Evolutionary conservation across 53 echinoderm and acorn worm genomes (phyloP).

Genomic region (Arbacia lixula): DNA sequence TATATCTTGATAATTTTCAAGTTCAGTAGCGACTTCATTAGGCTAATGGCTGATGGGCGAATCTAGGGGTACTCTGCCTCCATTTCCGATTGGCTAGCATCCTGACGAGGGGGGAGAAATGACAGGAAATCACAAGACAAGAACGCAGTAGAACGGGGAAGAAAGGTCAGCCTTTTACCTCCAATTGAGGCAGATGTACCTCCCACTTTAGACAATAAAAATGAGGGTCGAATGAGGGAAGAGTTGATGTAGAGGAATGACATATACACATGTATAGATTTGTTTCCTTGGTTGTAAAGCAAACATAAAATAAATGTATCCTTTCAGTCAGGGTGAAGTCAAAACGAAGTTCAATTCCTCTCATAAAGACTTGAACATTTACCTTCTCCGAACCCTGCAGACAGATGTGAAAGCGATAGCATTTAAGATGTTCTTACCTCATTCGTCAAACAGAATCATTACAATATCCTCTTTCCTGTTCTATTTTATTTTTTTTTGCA

Average conservation of each 20-base stretch:
- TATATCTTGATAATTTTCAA: constrained; percentile 39
- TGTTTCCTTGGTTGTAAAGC: too few species aligned
- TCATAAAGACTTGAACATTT: too few species aligned
- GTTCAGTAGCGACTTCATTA: constrained; percentile 42
- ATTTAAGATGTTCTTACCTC: too few species aligned
- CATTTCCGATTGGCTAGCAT: constrained; percentile 51
- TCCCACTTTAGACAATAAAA: constrained; percentile 8
- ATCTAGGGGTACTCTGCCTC: constrained; percentile 29
- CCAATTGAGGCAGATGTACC: constrained; percentile 40
- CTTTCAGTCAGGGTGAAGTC: too few species aligned
- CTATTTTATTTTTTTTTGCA: too few species aligned
- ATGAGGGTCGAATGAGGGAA: not conserved
- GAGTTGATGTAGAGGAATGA: not conserved
- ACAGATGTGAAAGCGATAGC: too few species aligned
- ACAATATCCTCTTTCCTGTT: too few species aligned
- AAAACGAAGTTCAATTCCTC: too few species aligned
- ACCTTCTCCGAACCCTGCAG: too few species aligned
- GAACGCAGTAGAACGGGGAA: constrained; percentile 10
- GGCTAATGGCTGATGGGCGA: constrained; percentile 35
- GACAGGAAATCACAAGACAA: constrained; percentile 44
- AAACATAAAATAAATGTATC: too few species aligned
- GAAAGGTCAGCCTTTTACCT: constrained; percentile 36
- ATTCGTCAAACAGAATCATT: too few species aligned
- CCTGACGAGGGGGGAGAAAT: constrained; percentile 5
- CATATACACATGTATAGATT: too few species aligned